Percentiles rank a stretch among this genome's conserved stretches.
phyloP scores from a whole-genome alignment of 2,888 invertebrate genomes.

The Chrysolina haemoptera region DNA sequence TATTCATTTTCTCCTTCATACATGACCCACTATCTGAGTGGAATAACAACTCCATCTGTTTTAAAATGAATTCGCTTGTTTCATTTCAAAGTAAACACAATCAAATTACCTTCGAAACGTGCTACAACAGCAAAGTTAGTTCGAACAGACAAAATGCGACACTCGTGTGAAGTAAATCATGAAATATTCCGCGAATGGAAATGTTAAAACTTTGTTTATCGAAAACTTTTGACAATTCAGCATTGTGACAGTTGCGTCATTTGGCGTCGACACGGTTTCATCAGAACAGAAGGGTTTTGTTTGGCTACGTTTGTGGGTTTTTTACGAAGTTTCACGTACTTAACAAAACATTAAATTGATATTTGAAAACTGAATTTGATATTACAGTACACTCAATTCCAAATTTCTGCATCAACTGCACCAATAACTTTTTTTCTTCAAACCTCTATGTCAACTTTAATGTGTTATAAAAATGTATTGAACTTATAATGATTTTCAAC shows the following conservation, averaged over 20 bases:
- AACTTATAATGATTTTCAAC: too few relatives aligned
- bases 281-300: background rate
- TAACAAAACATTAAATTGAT: too few relatives aligned
- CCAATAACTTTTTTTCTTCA: too few relatives aligned
- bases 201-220: constrained; percentile 20
- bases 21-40: constrained; percentile 4
- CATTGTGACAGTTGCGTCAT: constrained; percentile 1
- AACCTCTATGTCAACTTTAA: too few relatives aligned
- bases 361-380: too few relatives aligned
- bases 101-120: constrained; percentile 19
- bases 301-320: background rate
- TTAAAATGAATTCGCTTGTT: constrained; percentile 12
- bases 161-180: background rate
- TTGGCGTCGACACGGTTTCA: background rate
- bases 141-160: constrained; percentile 9
- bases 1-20: background rate
- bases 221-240: constrained; percentile 11
- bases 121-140: constrained; percentile 12
- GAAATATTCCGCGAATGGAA: constrained; percentile 14
- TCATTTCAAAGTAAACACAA: constrained; percentile 11
- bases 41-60: constrained; percentile 7
- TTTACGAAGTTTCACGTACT: background rate
- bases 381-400: too few relatives aligned
- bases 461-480: too few relatives aligned
- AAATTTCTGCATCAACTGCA: too few relatives aligned